Base-by-base conservation (phyloP, 2,113 vertebrate genomes). In the Boulengeromyrus knoepffleri region DNA sequence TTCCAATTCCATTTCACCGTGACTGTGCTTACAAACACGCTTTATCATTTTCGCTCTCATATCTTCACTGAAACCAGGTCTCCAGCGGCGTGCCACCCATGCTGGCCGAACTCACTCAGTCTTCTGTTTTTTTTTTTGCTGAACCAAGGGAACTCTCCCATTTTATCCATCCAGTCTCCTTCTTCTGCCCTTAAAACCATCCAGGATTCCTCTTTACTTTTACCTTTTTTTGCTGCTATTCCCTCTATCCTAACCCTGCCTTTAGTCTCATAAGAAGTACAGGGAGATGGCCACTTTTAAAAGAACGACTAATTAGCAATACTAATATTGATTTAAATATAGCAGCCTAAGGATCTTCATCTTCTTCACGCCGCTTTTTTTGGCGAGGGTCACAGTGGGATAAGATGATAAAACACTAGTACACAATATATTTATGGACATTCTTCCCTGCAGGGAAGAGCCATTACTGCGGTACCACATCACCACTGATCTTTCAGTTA, bases 361-460 rank as follows among this genome's bases (percentile, higher is more conserved):
- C 36, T 80, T 39, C 74, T 42, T 80, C 4, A 0, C 5, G 5
- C 13, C 15, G 6, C 70, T 39, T 42, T 80, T 80, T 19, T 80
- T 42, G 74, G 74, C 3, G 74, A 42, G 74, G 74, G 74, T 42
- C 31, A 80, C 74, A 42, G 74, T 42, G 74, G 74, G 74, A 42
- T 80, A 17, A 39, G 31, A 42, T 42, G 74, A 80, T 80, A 80
- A 80, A 42, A 80, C 36, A 42, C 31, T 80, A 42, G 39, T 42
- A 80, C 74, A 39, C 74, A 39, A 80, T 19, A 80, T 80, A 80
- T 80, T 80, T 80, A 80, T 80, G 74, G 74, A 80, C 74, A 80
- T 42, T 39, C 36, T 42, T 80, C 36, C 74, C 74, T 42, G 74
- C 74, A 42, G 74, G 36, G 74, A 77, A n/a, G 13, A 42, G 36